Conservation (phyloP, 2,888 invertebrate species). For the Uropetala carovei region DNA sequence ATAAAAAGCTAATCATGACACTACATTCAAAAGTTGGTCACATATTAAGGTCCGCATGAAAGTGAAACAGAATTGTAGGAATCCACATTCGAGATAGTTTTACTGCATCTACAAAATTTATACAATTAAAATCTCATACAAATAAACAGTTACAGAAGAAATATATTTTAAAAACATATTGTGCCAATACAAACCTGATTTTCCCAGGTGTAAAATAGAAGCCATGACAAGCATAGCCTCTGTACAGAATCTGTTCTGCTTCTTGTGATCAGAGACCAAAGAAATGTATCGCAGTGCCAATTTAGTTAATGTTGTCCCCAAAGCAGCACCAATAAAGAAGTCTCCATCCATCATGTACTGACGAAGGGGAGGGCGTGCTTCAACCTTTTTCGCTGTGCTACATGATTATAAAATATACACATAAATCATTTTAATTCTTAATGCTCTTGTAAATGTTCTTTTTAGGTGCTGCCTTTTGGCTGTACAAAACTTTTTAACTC, state of each 20-base stretch:
- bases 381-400: slow-evolving; percentile 78
- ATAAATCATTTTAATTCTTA: background rate
- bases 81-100: no score
- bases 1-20: no score
- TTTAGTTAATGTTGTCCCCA: slow-evolving; percentile 94
- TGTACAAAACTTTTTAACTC: no score
- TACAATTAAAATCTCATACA: no score
- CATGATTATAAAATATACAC: background rate
- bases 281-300: slow-evolving; percentile 85
- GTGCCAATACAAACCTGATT: slow-evolving; percentile 78
- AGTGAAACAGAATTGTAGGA: no score
- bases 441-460: no score
- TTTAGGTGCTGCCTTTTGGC: no score
- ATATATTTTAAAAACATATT: no score
- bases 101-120: no score
- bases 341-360: slow-evolving; percentile 95
- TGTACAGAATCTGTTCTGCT: slow-evolving; percentile 81
- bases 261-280: slow-evolving; percentile 73
- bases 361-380: slow-evolving; percentile 87
- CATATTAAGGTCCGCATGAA: no score
- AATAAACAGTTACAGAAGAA: no score
- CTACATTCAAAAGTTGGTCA: no score
- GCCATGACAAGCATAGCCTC: slow-evolving; percentile 94
- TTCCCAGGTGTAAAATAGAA: slow-evolving; percentile 90
- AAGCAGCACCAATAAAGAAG: slow-evolving; percentile 95